These are phyloP conservation scores for Rhadinocentrus ornatus DNA, from an alignment of 2,797 vertebrate genomes.

Conservation along the genomic window DNA sequence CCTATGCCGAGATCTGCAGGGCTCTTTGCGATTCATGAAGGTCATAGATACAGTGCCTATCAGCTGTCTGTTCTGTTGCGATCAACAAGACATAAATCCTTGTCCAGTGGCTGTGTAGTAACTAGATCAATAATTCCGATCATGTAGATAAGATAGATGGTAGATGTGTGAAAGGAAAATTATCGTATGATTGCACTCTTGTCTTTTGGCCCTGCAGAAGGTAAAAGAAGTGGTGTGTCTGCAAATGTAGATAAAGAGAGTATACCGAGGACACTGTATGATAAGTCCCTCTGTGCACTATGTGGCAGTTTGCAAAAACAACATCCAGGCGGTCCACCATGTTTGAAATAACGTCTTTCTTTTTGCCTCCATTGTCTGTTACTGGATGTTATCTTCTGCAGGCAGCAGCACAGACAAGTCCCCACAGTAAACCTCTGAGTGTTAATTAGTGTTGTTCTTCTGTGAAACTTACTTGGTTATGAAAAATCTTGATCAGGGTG, in stretches of 20 bases:
- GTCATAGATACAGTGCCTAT: constrained; percentile 55
- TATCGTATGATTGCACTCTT: constrained; percentile 38
- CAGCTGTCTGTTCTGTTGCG: constrained; percentile 34
- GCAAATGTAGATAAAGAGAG: constrained; percentile 63
- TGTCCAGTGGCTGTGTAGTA: constrained; percentile 50
- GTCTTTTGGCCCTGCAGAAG: constrained; percentile 34
- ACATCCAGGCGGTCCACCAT: constrained; percentile 37
- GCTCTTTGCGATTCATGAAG: constrained; percentile 61
- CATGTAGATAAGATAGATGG: constrained; percentile 67
- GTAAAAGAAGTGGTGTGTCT: constrained; percentile 66
- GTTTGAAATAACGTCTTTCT: constrained; percentile 31
- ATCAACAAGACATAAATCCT: constrained; percentile 65
- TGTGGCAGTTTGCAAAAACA: constrained; percentile 54
- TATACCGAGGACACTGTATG: constrained; percentile 44
- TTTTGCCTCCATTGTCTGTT: constrained; percentile 3
- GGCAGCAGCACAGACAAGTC: not conserved
- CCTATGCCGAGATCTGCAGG: constrained; percentile 55
- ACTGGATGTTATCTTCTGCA: constrained; percentile 17
- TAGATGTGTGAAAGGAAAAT: constrained; percentile 36
- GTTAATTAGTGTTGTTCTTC: constrained; percentile 21
- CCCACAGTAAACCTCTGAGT: not conserved
- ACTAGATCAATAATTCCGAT: constrained; percentile 66
- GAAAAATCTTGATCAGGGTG: constrained; percentile 14
- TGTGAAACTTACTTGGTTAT: not conserved
- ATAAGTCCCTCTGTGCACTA: constrained; percentile 42